phyloP scores from a whole-genome alignment of 2,888 invertebrate species.

The Sinhomidia bicolor region DNA sequence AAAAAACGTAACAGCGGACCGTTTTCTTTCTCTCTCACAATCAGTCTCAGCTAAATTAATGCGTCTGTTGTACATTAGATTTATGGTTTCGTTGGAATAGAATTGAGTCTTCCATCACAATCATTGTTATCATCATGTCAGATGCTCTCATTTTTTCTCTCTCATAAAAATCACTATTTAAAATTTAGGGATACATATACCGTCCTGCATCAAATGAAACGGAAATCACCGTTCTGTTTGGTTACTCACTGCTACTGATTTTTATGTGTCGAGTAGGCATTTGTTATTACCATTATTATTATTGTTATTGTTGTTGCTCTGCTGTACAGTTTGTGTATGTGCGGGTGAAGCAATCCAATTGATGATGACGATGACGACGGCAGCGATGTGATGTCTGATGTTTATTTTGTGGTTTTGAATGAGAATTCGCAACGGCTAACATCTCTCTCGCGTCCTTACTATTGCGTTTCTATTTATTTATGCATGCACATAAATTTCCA shows the following conservation, averaged over 20 bases:
- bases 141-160: constrained; percentile 59
- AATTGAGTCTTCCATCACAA: constrained; percentile 46
- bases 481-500: constrained; percentile 68
- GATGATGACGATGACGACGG: constrained; percentile 37
- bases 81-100: constrained; percentile 1
- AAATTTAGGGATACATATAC: neutral
- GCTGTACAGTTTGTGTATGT: neutral
- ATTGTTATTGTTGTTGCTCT: too few species aligned
- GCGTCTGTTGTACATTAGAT: constrained; percentile 11
- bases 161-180: constrained; percentile 24
- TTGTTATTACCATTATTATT: too few species aligned
- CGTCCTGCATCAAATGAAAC: constrained; percentile 43
- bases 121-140: constrained; percentile 16
- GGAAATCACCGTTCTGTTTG: constrained; percentile 73
- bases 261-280: neutral
- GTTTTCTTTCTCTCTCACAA: neutral
- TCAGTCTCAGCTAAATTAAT: constrained; percentile 46
- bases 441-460: constrained; percentile 34
- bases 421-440: constrained; percentile 57
- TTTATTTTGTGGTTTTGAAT: constrained; percentile 33
- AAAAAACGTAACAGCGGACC: neutral
- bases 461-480: constrained; percentile 54
- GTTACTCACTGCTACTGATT: constrained; percentile 37
- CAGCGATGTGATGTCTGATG: neutral
- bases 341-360: constrained; percentile 31